Base-by-base conservation (phyloP, 2,888 invertebrate species). In the Itoplectis maculator region DNA sequence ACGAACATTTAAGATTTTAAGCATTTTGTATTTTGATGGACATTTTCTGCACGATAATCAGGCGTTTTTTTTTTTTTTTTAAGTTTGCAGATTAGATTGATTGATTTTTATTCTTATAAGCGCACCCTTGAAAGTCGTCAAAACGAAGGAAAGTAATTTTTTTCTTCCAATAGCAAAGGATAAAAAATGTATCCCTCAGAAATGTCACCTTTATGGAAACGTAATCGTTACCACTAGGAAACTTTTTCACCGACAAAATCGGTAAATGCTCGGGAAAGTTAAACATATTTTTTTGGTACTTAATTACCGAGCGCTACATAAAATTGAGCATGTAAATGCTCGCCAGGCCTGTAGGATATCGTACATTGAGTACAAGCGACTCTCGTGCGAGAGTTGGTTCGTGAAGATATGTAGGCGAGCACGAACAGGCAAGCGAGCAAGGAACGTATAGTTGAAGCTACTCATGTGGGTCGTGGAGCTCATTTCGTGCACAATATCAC, bases 401-500 rank as follows among this genome's bases (percentile, higher is more conserved):
- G 72, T 77, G 73, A 81, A 77, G 81, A 73, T 77, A 81, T 81
- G 73, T 73, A 61, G 72, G 72, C 51, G 29, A 66, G 65, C 56
- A 40, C 51, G 70, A 70, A 54, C 35, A n/a, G 13, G 13, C 8
- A 47, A 20, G 20, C 15, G 63, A 51, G 11, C 42, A 54, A 18
- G 47, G 37, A 75, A 42, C 40, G 40, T 18, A 59, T 47, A 45
- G 42, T 65, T 47, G 49, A 70, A 68, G 59, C 61, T 54, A 23
- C 54, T 29, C 73, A 81, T 78, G 73, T 78, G 73, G 81, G 78
- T 81, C 81, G 78, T 54, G 76, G 65, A 45, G 69, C 59, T 81
- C 73, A 81, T 81, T 81, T 78, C 56, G 73, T 81, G 73, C 69
- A 74, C 63, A 69, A 47, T 68, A 78, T 78, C 78, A 78, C 81